Conservation (phyloP, 2,888 invertebrate genomes). For the Troilus luridus region DNA sequence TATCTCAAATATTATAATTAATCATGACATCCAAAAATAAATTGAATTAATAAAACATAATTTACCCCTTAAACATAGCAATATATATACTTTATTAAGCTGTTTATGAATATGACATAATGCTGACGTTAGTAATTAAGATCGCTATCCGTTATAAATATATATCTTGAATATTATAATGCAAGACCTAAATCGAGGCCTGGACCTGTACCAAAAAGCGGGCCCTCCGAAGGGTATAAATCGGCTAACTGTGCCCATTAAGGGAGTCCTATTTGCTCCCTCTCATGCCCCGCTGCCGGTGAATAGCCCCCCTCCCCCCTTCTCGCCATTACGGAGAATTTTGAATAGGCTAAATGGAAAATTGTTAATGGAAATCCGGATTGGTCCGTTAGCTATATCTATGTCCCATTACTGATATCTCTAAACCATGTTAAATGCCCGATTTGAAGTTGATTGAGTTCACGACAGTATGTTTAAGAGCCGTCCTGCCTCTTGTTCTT, state of each 20-base stretch:
- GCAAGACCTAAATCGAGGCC: neutral
- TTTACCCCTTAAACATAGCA: too few relatives aligned
- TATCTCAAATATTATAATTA: too few relatives aligned
- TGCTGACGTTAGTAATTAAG: neutral
- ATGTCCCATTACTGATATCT: neutral
- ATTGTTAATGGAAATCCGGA: neutral
- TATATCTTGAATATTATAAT: neutral
- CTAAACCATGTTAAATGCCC: neutral
- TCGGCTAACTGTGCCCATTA: neutral
- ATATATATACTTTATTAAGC: too few relatives aligned
- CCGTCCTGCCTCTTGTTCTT: neutral
- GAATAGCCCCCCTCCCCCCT: neutral
- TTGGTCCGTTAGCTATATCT: neutral
- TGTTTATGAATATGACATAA: too few relatives aligned
- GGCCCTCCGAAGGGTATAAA: neutral
- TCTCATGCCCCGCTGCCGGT: conserved; percentile 18
- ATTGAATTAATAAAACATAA: too few relatives aligned
- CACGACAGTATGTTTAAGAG: neutral
- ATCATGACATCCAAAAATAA: too few relatives aligned
- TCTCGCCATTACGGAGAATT: neutral
- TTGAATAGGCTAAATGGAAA: conserved; percentile 31
- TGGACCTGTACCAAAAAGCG: neutral
- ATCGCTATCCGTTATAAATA: neutral
- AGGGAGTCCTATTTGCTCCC: neutral
- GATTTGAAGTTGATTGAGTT: neutral